Conservation (phyloP, 2,113 vertebrate species). For the Cheilinus undulatus region DNA sequence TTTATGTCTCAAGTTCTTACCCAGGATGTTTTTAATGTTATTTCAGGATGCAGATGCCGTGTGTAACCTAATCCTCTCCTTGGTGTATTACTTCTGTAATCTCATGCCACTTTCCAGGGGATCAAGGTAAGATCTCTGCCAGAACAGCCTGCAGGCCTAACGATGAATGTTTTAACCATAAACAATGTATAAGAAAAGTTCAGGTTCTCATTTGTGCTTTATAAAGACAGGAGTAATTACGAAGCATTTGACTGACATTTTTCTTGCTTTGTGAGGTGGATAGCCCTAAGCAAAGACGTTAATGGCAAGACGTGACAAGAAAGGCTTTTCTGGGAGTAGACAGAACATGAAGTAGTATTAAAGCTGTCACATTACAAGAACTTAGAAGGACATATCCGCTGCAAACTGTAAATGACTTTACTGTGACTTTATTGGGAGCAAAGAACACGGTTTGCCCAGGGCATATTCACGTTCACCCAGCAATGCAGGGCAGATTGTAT, state of each 20-base stretch:
- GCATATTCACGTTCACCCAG: too few species aligned
- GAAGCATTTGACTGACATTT: neutral
- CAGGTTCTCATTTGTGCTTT: neutral
- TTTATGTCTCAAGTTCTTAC: too few species aligned
- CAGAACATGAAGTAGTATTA: too few species aligned
- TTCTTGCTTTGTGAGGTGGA: too few species aligned
- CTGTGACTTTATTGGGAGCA: too few species aligned
- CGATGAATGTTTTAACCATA: neutral
- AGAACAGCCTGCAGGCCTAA: neutral
- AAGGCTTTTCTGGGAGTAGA: too few species aligned
- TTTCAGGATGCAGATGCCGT: conserved; percentile 94
- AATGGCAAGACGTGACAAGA: too few species aligned
- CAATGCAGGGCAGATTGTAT: too few species aligned
- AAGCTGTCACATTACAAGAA: too few species aligned
- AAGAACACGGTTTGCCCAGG: too few species aligned
- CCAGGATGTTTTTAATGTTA: neutral
- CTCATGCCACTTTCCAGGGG: conserved; percentile 98
- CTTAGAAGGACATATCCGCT: too few species aligned
- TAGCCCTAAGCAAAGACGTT: neutral
- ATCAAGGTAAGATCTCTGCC: conserved; percentile 86
- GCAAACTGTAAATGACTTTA: too few species aligned
- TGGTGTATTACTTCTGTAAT: conserved; percentile 99
- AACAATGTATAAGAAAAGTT: neutral
- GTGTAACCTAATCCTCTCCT: conserved; percentile 95
- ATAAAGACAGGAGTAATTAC: neutral